Percentiles rank a stretch among this genome's conserved stretches.
Evolutionary conservation across 2,888 invertebrate genomes (phyloP).

Genomic region (Clanis bilineata): DNA sequence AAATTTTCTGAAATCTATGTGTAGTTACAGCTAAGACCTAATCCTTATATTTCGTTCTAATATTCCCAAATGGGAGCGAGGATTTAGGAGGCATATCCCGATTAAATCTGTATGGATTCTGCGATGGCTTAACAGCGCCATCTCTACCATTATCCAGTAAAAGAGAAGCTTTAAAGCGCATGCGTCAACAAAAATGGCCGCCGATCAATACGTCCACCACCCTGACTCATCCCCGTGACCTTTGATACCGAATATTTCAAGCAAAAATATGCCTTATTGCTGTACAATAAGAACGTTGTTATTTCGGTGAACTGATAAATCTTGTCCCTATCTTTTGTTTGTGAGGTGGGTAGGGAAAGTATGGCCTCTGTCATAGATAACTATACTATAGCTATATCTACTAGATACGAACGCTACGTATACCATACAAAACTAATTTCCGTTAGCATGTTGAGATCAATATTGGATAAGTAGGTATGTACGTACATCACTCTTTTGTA

Average conservation of each 20-base stretch:
- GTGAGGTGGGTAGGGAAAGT: slow-evolving; percentile 34
- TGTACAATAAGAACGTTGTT: slow-evolving; percentile 33
- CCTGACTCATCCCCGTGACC: slow-evolving; percentile 58
- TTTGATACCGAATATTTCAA: slow-evolving; percentile 32
- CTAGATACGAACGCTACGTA: slow-evolving; percentile 11
- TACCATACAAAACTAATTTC: slow-evolving; percentile 3
- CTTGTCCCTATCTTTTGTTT: slow-evolving; percentile 64
- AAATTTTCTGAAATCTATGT: no score
- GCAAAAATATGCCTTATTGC: slow-evolving; percentile 40
- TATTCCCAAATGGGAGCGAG: not conserved
- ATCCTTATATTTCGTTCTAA: no score
- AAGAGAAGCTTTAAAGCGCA: slow-evolving; percentile 46
- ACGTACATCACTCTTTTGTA: not conserved
- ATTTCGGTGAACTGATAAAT: slow-evolving; percentile 42
- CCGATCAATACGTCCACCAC: slow-evolving; percentile 73
- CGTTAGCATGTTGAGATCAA: slow-evolving; percentile 3
- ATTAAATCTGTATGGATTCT: slow-evolving; percentile 11
- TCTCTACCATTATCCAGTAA: slow-evolving; percentile 52
- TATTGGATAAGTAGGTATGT: not conserved
- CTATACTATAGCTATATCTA: slow-evolving; percentile 10
- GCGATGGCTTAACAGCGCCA: slow-evolving; percentile 54
- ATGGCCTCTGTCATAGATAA: slow-evolving; percentile 14
- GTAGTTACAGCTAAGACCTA: not conserved
- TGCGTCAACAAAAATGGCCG: slow-evolving; percentile 73
- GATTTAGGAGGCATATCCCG: not conserved